Evolutionary conservation across 2,113 vertebrate genomes (phyloP).

Genomic region (Philantomba maxwellii): DNA sequence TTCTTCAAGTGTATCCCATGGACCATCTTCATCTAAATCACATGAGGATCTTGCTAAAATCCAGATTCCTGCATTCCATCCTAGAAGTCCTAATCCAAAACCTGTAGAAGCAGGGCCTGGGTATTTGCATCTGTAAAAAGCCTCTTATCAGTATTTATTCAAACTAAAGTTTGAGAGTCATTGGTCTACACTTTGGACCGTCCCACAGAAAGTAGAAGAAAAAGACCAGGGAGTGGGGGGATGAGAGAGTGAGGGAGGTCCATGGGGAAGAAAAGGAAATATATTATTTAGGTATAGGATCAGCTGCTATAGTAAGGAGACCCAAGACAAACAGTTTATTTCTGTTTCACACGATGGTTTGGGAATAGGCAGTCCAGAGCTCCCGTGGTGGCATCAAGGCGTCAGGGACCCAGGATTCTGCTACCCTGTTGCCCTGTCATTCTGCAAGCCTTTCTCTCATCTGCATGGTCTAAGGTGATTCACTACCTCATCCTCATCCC

Average conservation of each 20-base stretch:
- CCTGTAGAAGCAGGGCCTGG: background rate
- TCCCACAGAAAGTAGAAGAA: background rate
- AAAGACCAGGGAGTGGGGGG: background rate
- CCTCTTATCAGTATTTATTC: background rate
- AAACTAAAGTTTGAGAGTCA: background rate
- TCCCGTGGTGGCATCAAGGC: fast-evolving
- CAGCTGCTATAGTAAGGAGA: background rate
- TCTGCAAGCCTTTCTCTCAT: background rate
- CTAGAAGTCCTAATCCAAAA: background rate
- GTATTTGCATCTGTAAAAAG: background rate
- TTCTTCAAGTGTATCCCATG: background rate
- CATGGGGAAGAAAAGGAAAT: background rate
- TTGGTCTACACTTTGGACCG: too few species aligned
- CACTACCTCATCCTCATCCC: background rate
- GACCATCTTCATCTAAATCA: background rate
- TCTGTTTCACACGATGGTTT: background rate
- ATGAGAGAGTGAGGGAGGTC: background rate
- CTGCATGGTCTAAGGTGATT: background rate
- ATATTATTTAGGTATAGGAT: background rate
- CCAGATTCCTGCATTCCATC: background rate
- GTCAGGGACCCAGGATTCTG: background rate
- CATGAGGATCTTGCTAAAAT: background rate
- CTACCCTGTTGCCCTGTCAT: background rate
- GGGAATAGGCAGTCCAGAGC: background rate
- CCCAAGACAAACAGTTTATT: background rate